Evolutionary conservation across 2,888 invertebrate genomes (phyloP).

Genomic region (Scrobipalpa atriplicella): DNA sequence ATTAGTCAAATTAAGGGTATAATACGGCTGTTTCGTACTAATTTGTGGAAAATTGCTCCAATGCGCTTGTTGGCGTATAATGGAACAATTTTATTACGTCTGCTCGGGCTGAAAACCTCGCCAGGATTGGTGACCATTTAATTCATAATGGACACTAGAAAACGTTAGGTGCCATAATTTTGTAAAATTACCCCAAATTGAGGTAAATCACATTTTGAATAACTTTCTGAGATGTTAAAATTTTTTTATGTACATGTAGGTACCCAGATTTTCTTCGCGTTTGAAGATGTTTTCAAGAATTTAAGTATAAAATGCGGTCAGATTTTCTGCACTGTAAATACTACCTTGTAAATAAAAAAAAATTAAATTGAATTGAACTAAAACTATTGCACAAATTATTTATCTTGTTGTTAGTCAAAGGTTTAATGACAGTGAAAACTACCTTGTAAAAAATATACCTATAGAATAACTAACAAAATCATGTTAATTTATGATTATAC

Average conservation of each 20-base stretch:
- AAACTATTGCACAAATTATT: no score
- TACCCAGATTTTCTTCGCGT: neutral
- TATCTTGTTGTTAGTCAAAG: no score
- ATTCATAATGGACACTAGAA: slow-evolving; percentile 6
- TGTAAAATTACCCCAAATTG: neutral
- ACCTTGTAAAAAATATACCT: no score
- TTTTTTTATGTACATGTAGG: neutral
- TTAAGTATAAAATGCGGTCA: no score
- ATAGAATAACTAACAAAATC: no score
- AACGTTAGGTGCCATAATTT: slow-evolving; percentile 1
- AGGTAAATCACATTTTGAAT: neutral
- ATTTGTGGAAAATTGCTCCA: slow-evolving; percentile 39
- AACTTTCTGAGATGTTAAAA: neutral
- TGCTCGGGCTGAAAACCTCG: neutral
- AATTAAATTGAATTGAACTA: no score
- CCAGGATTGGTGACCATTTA: slow-evolving; percentile 1
- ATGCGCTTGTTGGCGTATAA: slow-evolving; percentile 20
- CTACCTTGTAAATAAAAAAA: no score
- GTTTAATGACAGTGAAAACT: no score
- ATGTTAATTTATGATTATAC: neutral
- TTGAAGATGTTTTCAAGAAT: neutral
- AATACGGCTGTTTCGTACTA: slow-evolving; percentile 36
- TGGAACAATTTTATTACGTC: slow-evolving; percentile 25
- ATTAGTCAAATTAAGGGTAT: slow-evolving; percentile 42
- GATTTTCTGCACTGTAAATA: no score